Evolutionary conservation across 2,113 vertebrate species (phyloP).

Genomic region (Elanus axillaris): DNA sequence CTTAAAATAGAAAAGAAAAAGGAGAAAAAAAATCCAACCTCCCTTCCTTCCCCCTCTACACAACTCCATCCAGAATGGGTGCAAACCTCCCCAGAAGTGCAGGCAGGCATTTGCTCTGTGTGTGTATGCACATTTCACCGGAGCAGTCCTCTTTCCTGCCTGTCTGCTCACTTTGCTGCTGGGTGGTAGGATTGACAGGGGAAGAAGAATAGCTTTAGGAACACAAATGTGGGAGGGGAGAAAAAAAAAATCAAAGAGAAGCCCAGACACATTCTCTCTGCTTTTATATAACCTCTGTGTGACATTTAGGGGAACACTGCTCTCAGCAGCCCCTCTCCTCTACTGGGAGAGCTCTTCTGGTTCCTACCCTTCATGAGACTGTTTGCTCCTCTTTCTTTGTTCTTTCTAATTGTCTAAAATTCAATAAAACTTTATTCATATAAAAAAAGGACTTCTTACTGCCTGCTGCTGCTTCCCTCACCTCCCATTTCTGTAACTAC

Average conservation of each 20-base stretch:
- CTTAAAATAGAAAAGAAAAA: background rate
- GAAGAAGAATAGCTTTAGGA: constrained; percentile 21
- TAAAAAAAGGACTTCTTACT: constrained; percentile 51
- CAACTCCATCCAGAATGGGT: background rate
- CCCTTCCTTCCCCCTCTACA: background rate
- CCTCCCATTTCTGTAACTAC: background rate
- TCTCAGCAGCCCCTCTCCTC: constrained; percentile 12
- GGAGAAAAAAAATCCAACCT: background rate
- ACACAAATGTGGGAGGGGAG: background rate
- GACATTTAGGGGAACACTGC: constrained; percentile 57
- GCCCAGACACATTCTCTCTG: constrained; percentile 23
- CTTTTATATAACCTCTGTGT: constrained; percentile 64
- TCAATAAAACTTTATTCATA: constrained; percentile 82
- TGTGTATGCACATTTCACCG: background rate
- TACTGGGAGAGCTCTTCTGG: constrained; percentile 42
- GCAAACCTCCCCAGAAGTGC: background rate
- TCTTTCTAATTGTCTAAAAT: constrained; percentile 80
- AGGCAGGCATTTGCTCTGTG: background rate
- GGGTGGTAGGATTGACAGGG: background rate
- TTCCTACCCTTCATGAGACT: constrained; percentile 55
- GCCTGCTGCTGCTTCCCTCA: background rate
- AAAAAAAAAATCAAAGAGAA: background rate
- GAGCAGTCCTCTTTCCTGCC: background rate
- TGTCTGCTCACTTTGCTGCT: background rate
- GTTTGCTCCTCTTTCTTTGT: constrained; percentile 75